Percentiles rank a stretch among this genome's conserved stretches.
Conservation (phyloP, 2,113 vertebrate genomes). For the Callipepla californica region DNA sequence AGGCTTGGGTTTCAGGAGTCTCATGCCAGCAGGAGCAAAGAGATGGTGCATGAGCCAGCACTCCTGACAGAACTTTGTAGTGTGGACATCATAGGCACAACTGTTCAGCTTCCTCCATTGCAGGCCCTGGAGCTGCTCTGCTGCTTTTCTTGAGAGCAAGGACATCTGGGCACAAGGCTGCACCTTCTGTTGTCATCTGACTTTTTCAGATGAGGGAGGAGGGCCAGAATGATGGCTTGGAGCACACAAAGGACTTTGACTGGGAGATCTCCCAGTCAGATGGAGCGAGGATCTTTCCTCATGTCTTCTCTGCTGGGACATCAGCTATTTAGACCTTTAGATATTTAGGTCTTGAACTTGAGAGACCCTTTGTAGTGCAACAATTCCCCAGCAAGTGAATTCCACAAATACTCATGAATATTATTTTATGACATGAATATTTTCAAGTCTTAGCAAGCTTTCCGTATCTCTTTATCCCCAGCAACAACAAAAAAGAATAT, state of each 20-base stretch:
- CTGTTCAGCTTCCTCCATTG: neutral
- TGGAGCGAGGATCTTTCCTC: neutral
- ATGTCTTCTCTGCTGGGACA: neutral
- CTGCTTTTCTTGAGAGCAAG: neutral
- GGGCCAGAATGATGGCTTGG: neutral
- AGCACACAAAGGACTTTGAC: neutral
- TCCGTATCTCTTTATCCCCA: neutral
- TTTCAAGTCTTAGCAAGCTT: neutral
- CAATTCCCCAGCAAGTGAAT: neutral
- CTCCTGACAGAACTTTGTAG: neutral
- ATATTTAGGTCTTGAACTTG: neutral
- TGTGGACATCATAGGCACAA: neutral
- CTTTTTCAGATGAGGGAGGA: neutral
- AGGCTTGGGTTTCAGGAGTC: slow-evolving; percentile 51
- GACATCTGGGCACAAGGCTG: neutral
- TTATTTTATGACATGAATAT: neutral
- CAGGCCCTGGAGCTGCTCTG: neutral
- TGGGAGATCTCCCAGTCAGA: neutral
- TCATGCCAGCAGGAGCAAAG: neutral
- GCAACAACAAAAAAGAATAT: neutral
- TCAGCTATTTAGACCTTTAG: neutral
- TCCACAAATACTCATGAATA: neutral
- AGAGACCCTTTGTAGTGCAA: neutral
- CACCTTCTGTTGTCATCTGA: fast-evolving
- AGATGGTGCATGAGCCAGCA: neutral